Base-by-base conservation (phyloP, 2,888 invertebrate genomes). In the Ormyrus thymus region DNA sequence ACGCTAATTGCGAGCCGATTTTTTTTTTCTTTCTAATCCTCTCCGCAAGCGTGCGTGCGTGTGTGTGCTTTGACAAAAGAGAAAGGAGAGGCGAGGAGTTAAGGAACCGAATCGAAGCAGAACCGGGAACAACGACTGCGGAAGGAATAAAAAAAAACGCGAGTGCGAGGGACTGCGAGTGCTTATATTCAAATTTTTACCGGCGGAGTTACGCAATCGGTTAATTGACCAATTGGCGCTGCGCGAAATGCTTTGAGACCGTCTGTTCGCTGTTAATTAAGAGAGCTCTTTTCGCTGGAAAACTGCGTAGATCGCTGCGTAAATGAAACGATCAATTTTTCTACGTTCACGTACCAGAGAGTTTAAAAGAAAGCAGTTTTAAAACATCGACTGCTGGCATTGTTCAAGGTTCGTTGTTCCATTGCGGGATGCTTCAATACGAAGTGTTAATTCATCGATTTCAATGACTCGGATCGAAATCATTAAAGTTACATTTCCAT, bases 1-100 rank as follows among this genome's bases (percentile, higher is more conserved):
- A 62, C 29, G 64, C 78, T 73, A 78, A 78, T 78, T 73, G 78
- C 43, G 48, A 65, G 55, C 29, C 58, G 53, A 74, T 75, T 74
- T 79, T 68, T 72, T 76, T 64, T 56, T 8, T 29, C 29, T 29
- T 29, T 29, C 4, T 29, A 29, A 29, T 4, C 29, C 29, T 29
- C 29, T 29, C 29, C 4, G 3, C 29, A 0, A 29, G 29, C 4
- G 29, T 29, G 29, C n/a, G n/a, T 56, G 50, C 62, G 9, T n/a
- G 11, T 46, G 9, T 43, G 13, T 46, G n/a, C 70, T 73, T 74
- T 65, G 66, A 56, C 64, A 73, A 73, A 78, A 62, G 78, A 78
- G 78, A 78, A 78, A 78, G 78, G 78, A 64, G 29, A 48, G 59
- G 53, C 7, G 6, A 55, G 48, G 46, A 56, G 15, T 10, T 68